Base-by-base conservation (phyloP, 2,797 vertebrate genomes). In the Poeciliopsis paucimaculata region DNA sequence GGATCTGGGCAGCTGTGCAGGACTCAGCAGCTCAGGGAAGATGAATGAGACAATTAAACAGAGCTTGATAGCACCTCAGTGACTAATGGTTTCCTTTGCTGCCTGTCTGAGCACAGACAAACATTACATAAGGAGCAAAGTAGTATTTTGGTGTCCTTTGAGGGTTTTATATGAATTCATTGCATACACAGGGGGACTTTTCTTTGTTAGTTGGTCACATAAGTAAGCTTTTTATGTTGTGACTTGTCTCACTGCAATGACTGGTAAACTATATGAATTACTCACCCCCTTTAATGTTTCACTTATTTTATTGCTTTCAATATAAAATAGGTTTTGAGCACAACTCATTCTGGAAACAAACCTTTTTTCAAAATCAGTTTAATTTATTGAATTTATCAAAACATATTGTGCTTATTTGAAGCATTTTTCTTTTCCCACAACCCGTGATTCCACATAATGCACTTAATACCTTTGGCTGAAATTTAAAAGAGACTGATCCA, bases 1-100 rank as follows among this genome's bases (percentile, higher is more conserved):
- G 85, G 82, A 86, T 82, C 16, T 1, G 64, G 84, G 80, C 39
- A 5, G 83, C 76, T 41, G 82, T 10, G 31, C 77, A 2, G 73
- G 55, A 79, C 86, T 89, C 80, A 73, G 80, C 80, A 60, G 78
- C 89, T 85, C 53, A 79, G 82, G 82, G 84, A 94, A 93, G 93
- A 95, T 92, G 90, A 95, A 95, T 91, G 85, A 93, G 84, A 91
- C 91, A 93, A 95, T 95, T 94, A 94, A 92, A 92, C 73, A 72
- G 90, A 73, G 83, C 87, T 93, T 90, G 85, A 89, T 93, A 89
- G 88, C 88, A 93, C 90, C 91, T 90, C 82, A 8, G 90, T 95
- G 91, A 94, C 90, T 91, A 94, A 95, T 93, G 84, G 85, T 80
- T 87, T 90, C 81, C 84, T 79, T 88, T 92, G 92, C 85, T 93